phyloP scores from a whole-genome alignment of 35 echinoderm and acorn worm genomes.

The Strongylocentrotus purpuratus region DNA sequence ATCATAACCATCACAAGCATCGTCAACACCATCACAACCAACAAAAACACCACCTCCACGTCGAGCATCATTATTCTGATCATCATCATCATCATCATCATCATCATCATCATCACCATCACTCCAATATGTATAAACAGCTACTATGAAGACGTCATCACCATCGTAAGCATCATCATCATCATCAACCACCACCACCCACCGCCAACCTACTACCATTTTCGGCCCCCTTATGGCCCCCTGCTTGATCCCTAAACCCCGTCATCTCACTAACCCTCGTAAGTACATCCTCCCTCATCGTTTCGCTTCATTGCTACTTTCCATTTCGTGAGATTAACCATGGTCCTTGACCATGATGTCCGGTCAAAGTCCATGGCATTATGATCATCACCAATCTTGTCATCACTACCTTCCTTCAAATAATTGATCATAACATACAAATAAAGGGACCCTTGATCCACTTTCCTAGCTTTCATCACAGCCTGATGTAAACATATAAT shows the following conservation, averaged over 20 bases:
- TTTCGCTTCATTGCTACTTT: constrained; percentile 11
- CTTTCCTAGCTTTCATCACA: not conserved
- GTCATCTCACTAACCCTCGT: not conserved
- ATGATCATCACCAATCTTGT: not conserved
- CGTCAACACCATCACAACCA: not conserved
- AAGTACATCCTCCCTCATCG: not conserved
- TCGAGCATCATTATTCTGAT: not conserved
- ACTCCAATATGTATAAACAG: not conserved
- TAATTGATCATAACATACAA: not conserved
- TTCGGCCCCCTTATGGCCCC: not conserved
- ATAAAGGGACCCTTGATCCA: not conserved
- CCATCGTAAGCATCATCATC: not conserved
- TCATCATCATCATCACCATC: not conserved
- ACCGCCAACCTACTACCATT: not conserved
- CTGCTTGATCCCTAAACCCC: not conserved
- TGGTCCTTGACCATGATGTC: not conserved
- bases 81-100: not conserved
- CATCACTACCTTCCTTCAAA: not conserved
- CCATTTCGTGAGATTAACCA: not conserved
- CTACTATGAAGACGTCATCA: not conserved
- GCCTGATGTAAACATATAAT: not conserved
- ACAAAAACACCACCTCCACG: not conserved
- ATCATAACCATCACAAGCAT: not conserved
- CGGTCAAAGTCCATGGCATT: not conserved
- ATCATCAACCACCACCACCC: not conserved